Evolutionary conservation across 2,888 invertebrate species (phyloP).

Genomic region (Machimus rusticus): DNA sequence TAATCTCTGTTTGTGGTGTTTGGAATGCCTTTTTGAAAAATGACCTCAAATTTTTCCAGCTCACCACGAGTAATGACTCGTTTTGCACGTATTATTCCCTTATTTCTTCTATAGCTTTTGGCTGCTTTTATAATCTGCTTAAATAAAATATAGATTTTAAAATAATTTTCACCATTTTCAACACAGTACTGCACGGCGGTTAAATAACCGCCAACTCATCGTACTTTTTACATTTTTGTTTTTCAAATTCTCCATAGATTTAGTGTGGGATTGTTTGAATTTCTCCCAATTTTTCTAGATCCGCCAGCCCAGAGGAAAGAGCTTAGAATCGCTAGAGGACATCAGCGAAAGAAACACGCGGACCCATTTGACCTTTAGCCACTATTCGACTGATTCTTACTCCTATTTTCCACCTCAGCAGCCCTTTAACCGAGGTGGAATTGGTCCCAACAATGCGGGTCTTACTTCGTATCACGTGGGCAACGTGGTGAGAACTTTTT

Average conservation of each 20-base stretch:
- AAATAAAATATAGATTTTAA: neutral
- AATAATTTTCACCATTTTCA: neutral
- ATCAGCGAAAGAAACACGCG: constrained; percentile 70
- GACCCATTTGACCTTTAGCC: constrained; percentile 63
- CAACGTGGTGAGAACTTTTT: constrained; percentile 54
- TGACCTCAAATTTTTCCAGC: neutral
- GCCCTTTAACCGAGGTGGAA: constrained; percentile 47
- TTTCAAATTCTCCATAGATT: neutral
- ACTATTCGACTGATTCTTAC: constrained; percentile 62
- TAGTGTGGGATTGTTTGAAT: neutral
- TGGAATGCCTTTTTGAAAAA: neutral
- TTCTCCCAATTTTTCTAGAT: constrained; percentile 64
- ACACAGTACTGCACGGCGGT: neutral
- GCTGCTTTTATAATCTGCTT: neutral
- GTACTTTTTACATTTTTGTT: neutral
- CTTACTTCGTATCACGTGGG: constrained; percentile 54
- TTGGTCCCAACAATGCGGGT: constrained; percentile 50
- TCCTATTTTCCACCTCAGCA: constrained; percentile 58
- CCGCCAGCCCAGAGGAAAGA: constrained; percentile 84
- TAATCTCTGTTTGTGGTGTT: neutral
- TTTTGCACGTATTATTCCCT: too few relatives aligned
- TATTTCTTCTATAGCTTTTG: neutral
- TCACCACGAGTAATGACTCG: neutral
- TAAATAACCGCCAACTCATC: neutral
- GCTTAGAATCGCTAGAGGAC: constrained; percentile 84